A percentile compares a stretch with the other conserved stretches of the same genome.
Conservation (phyloP, 2,888 invertebrate genomes). For the Himalopsyche anomala region DNA sequence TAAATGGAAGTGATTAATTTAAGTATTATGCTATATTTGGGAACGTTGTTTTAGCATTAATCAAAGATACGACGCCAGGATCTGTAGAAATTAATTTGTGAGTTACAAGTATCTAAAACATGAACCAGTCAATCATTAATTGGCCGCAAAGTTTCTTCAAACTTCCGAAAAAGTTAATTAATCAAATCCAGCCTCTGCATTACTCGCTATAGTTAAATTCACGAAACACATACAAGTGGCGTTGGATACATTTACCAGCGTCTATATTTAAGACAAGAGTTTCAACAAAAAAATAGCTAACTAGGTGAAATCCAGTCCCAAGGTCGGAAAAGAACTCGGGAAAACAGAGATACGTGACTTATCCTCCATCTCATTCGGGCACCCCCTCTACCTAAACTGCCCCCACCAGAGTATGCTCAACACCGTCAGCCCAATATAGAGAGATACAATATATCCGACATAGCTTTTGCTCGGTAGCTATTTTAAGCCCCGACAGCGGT, state of each 20-base stretch:
- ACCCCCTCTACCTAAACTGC: neutral
- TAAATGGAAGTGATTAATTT: neutral
- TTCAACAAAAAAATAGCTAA: slow-evolving; percentile 35
- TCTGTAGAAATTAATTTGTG: neutral
- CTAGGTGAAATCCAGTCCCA: slow-evolving; percentile 53
- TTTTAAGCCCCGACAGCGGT: slow-evolving; percentile 55
- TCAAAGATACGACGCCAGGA: neutral
- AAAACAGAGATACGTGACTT: slow-evolving; percentile 47
- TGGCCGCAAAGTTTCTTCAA: slow-evolving; percentile 18
- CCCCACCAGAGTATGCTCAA: slow-evolving; percentile 32
- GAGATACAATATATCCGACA: slow-evolving; percentile 49
- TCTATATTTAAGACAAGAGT: slow-evolving; percentile 37
- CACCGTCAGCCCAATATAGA: slow-evolving; percentile 57
- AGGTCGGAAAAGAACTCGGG: slow-evolving; percentile 54
- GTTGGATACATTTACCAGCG: neutral
- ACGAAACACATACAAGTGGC: neutral
- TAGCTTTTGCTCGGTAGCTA: slow-evolving; percentile 57
- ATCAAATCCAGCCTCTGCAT: neutral
- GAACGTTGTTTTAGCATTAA: neutral
- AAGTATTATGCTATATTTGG: neutral
- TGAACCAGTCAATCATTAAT: slow-evolving; percentile 29
- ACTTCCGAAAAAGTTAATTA: slow-evolving; percentile 27
- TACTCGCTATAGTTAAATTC: too few relatives aligned
- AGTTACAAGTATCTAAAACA: neutral
- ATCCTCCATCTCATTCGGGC: slow-evolving; percentile 49